Evolutionary conservation across 2,888 invertebrate species (phyloP), one percentile per base, ranked within the genome.

Genomic region (Limnephilus marmoratus): DNA sequence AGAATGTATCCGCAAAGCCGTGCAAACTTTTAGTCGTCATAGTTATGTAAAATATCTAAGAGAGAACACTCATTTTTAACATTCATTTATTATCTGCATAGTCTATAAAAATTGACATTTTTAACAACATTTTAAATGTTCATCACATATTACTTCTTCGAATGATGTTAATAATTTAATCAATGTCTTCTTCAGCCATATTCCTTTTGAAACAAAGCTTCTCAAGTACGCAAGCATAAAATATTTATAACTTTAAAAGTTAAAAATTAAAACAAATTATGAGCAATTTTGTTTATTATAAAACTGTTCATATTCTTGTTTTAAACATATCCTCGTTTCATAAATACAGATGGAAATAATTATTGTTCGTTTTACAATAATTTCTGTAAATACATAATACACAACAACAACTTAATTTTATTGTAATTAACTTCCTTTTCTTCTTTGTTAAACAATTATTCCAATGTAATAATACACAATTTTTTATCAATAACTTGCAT

Each of bases 21-120:
- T 68, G 68, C 53, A 68, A 68, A 68, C 68, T 68, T n/a, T 7
- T 68, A 68, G 11, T 53, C 53, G 24, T 68, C n/a, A 68, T 3
- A 68, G 24, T 68, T 68, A 68, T 24, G 24, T 24, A 87, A 49
- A 53, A 49, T 68, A 49, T 87, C 45, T 31, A 49, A 87, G 86
- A 87, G 86, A 87, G 87, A 87, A 87, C 68, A 31, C 49, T 29
- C 49, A 87, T 49, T 49, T 87, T 87, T 53, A 31, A 89, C 68
- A 89, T 37, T 37, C 86, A 80, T 89, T 88, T 89, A 89, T 89
- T 89, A 80, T 89, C 80, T 37, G 29, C 88, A 81, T 89, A 89
- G 88, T 89, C 88, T 89, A 89, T 89, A 89, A 89, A 89, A 89
- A 89, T 89, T 89, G 88, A 89, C 88, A 89, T 89, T 89, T 89